phyloP scores from a whole-genome alignment of 2,888 invertebrate genomes.

The Heliconius ethilla region DNA sequence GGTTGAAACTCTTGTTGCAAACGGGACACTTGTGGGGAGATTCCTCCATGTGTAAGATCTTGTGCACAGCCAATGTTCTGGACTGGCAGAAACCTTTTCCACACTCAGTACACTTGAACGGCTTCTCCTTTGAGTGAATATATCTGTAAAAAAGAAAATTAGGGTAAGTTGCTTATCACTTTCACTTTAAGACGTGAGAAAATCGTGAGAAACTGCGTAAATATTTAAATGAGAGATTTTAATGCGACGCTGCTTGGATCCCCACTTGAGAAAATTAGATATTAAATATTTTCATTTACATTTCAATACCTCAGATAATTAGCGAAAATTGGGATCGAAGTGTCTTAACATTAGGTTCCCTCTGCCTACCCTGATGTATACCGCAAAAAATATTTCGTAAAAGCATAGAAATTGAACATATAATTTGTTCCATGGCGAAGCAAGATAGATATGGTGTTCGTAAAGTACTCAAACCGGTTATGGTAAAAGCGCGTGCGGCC shows the following conservation, averaged over 20 bases:
- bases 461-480: slow-evolving; percentile 79
- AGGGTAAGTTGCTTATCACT: slow-evolving; percentile 45
- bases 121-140: slow-evolving; percentile 99
- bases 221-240: slow-evolving; percentile 55
- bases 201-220: slow-evolving; percentile 54
- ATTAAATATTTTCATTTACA: no score
- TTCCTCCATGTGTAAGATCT: slow-evolving; percentile 95
- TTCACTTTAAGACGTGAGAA: slow-evolving; percentile 56
- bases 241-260: slow-evolving; percentile 47
- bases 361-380: no score
- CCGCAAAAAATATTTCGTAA: slow-evolving; percentile 58
- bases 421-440: slow-evolving; percentile 79
- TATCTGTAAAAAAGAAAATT: slow-evolving; percentile 85
- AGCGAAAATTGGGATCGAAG: no score
- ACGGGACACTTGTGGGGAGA: slow-evolving; percentile 96
- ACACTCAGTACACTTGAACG: slow-evolving; percentile 97
- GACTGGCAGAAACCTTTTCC: slow-evolving; percentile 99
- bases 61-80: slow-evolving; percentile 96
- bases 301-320: no score
- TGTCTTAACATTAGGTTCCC: no score
- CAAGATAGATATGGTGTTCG: slow-evolving; percentile 80
- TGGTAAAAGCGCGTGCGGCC: slow-evolving; percentile 75
- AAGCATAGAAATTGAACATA: slow-evolving; percentile 80
- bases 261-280: no score
- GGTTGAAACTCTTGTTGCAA: slow-evolving; percentile 94